Base-by-base conservation (phyloP, 2,113 vertebrate species). In the Zosterops lateralis region DNA sequence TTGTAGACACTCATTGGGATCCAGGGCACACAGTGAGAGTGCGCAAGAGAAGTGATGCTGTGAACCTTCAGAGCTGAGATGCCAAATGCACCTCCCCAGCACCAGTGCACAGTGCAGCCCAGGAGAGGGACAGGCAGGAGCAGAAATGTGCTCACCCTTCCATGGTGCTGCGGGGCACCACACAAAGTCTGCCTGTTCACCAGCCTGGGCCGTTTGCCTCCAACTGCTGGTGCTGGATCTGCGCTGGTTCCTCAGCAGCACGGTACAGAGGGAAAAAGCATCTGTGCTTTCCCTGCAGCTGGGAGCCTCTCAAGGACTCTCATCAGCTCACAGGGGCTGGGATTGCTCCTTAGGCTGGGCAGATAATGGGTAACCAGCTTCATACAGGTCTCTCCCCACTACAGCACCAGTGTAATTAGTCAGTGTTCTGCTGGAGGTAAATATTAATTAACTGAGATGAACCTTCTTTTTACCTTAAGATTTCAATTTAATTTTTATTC, bases 381-480 rank as follows among this genome's bases (percentile, higher is more conserved):
- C 76, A 80, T 80, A 45, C 60, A 80, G 72, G 67, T 89, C 79
- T 86, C 51, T 90, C 60, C 48, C 68, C 54, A 13, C 60, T 90
- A 47, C 72, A 81, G 79, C 66, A 82, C 62, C 62, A 72, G 42
- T 68, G 36, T 83, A 95, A 90, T 90, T 94, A 94, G 68, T 72
- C 93, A 70, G 80, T 57, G 65, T 94, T 92, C 95, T 87, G 60
- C 54, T 65, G 75, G 40, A 95, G 62, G 81, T 89, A 96, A 95
- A 95, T 84, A 95, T 70, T 96, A 94, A 96, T 96, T 96, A 95
- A 77, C 44, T 64, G 80, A 81, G 76, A 92, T 87, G 80, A 95
- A 79, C 68, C 81, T 93, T 44, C 84, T 87, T 95, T 86, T 74
- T 89, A 92, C 87, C 28, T 91, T 56, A 92, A 89, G 84, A 89